phyloP scores from a whole-genome alignment of 2,888 invertebrate species.

The Heliothis peltigera region DNA sequence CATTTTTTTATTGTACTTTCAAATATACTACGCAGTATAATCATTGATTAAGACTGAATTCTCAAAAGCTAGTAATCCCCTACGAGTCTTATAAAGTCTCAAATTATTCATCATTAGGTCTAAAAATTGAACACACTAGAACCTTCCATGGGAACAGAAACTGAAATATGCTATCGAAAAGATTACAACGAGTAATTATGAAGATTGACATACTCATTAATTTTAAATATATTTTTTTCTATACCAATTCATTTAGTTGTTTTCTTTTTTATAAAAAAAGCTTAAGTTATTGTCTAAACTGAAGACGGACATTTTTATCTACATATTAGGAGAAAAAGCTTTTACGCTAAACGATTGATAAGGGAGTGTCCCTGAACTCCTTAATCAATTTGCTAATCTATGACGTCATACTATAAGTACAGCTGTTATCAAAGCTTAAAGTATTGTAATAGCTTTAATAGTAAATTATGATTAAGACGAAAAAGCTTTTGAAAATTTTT shows the following conservation, averaged over 20 bases:
- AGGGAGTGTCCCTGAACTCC: slow-evolving; percentile 44
- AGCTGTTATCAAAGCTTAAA: slow-evolving; percentile 5
- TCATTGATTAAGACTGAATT: too few species aligned
- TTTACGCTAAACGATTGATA: slow-evolving; percentile 51
- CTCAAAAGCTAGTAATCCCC: too few species aligned
- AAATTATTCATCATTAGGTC: slow-evolving; percentile 11
- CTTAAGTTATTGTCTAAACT: background rate
- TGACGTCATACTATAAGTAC: slow-evolving; percentile 29
- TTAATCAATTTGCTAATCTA: slow-evolving; percentile 45
- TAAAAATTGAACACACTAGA: slow-evolving; percentile 27
- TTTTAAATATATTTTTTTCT: background rate
- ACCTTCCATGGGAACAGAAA: slow-evolving; percentile 16
- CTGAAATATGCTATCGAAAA: background rate
- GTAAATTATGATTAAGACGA: too few species aligned
- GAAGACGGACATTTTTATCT: slow-evolving; percentile 17
- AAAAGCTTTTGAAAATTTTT: background rate
- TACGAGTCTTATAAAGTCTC: too few species aligned
- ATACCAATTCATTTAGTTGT: background rate
- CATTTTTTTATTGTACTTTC: too few species aligned
- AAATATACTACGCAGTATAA: too few species aligned
- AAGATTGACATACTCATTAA: background rate
- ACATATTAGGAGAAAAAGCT: slow-evolving; percentile 20
- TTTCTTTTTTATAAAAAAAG: background rate
- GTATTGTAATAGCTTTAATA: too few species aligned
- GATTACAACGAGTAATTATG: background rate